These are phyloP conservation scores for Leucopsar rothschildi DNA, from an alignment of 2,113 vertebrate species.

Conservation along the genomic window DNA sequence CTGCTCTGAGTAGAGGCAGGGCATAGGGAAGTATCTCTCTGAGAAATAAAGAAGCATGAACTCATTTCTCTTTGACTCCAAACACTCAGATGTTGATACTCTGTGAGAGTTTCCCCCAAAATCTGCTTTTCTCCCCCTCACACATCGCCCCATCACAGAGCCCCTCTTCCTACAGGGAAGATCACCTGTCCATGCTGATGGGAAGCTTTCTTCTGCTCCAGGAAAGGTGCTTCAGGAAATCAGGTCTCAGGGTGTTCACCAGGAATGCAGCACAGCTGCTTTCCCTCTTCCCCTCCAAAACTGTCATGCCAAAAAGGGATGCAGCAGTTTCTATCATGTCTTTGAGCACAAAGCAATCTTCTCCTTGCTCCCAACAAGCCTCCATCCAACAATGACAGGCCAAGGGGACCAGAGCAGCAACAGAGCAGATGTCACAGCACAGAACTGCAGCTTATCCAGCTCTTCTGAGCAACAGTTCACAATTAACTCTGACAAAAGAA, in stretches of 20 bases:
- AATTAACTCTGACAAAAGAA: not conserved
- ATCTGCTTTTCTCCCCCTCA: not conserved
- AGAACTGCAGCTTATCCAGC: not conserved
- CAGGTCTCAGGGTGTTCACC: not conserved
- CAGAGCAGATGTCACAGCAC: not conserved
- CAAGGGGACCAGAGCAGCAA: not conserved
- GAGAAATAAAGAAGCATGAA: not conserved
- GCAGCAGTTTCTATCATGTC: not conserved
- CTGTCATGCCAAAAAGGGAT: not conserved
- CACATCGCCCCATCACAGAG: accelerated
- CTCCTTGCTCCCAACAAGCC: not conserved
- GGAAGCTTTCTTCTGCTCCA: not conserved
- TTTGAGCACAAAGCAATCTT: not conserved
- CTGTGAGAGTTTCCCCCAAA: not conserved
- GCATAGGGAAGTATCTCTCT: not conserved
- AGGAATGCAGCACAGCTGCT: not conserved
- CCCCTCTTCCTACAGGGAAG: not conserved
- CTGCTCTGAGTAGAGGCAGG: not conserved
- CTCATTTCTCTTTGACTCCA: not conserved
- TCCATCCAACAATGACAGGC: not conserved
- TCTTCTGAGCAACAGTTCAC: not conserved
- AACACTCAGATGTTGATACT: not conserved
- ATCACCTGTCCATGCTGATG: not conserved
- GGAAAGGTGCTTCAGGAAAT: not conserved
- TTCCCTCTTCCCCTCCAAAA: not conserved